Evolutionary conservation across 2,113 vertebrate species (phyloP), one percentile per base, ranked within the genome.

Genomic region (Poecile atricapillus): DNA sequence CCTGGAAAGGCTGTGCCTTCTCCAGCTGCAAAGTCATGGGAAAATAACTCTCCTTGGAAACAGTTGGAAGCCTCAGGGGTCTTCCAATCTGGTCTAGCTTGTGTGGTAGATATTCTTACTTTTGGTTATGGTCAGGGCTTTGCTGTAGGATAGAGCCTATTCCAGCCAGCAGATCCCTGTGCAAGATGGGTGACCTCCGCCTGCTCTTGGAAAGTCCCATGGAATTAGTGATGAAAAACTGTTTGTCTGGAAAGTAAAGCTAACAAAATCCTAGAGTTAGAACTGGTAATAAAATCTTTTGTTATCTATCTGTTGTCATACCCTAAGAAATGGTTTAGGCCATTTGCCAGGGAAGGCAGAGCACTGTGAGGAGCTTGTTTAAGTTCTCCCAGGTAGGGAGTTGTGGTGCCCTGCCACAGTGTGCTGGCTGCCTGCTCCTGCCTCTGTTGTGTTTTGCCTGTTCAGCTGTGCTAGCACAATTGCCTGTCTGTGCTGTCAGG

Each of bases 381-480:
- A 6, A 70, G 68, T 78, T 47, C 1, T 90, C 86, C 63, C 0
- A 3, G 60, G 47, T 39, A 80, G 88, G 85, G 64, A 86, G 44
- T 5, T 39, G 83, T 87, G 89, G 68, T 76, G 1, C 58, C 14
- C 43, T 60, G 84, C 94, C 79, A 76, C 0, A 1, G 46, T 59
- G 59, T 10, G 4, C 87, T 74, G 89, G 55, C 91, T 86, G 94
- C 67, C 65, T 0, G 0, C 41, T 89, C n/a, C 76, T 81, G 80
- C 87, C 59, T 47, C 68, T n/a, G 55, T 62, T 89, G 19, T 89
- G 9, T 69, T 94, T 14, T 46, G 87, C 15, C 80, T 44, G 68
- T 35, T 97, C 77, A 94, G 87, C 95, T 93, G 94, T 46, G 77
- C 92, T 25, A 35, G 90, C 73, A 90, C 95, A 95, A 95, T 94